phyloP scores from a whole-genome alignment of 1,140 invertebrate genomes.

The Hyposmocoma kahamanoa region DNA sequence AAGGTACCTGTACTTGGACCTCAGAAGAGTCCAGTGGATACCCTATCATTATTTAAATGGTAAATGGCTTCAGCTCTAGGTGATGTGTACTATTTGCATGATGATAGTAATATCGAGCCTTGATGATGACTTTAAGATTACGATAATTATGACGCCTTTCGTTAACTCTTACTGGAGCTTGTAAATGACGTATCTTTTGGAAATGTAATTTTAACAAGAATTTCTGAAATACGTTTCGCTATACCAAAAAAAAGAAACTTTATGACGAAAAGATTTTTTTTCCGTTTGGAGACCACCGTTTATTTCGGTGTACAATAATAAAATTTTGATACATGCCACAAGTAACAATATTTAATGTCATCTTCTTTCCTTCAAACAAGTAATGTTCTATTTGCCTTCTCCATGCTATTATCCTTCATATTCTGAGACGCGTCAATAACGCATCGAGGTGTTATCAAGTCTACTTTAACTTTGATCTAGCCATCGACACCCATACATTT shows the following conservation, averaged over 20 bases:
- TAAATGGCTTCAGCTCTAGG: neutral
- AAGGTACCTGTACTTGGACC: conserved; percentile 3
- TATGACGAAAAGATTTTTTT: no score
- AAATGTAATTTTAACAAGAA: no score
- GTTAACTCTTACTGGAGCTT: conserved; percentile 1
- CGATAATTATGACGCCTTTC: neutral
- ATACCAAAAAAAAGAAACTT: no score
- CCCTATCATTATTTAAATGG: conserved; percentile 2
- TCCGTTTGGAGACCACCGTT: no score
- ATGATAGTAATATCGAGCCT: conserved; percentile 2
- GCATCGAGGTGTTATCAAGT: conserved; percentile 32
- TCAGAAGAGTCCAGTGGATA: neutral
- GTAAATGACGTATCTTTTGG: no score
- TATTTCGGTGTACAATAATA: no score
- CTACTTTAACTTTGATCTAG: conserved; percentile 19
- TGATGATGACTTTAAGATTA: neutral
- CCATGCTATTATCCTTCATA: no score
- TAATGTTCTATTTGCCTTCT: neutral
- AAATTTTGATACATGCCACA: no score
- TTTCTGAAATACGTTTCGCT: no score
- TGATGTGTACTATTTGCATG: conserved; percentile 2
- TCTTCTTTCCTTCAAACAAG: neutral
- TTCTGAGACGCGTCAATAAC: conserved; percentile 19
- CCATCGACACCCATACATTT: neutral
- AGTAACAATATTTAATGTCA: no score